These are phyloP conservation scores for Anseranas semipalmata DNA, from an alignment of 2,113 vertebrate genomes.

Conservation along the genomic window DNA sequence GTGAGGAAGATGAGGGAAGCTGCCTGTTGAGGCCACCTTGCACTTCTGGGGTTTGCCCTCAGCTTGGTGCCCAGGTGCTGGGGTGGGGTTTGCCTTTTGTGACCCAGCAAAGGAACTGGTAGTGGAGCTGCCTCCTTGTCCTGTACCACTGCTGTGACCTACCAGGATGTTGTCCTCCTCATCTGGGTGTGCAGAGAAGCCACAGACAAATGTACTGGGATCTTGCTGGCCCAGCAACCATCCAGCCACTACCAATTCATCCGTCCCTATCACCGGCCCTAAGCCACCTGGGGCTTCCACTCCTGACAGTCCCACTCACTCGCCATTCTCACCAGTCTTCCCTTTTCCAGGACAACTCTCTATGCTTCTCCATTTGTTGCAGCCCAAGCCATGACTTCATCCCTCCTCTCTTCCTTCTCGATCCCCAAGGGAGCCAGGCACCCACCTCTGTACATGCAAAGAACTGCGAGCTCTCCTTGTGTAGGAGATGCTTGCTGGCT, in stretches of 20 bases:
- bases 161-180: background rate
- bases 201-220: background rate
- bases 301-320: rapidly evolving
- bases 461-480: background rate
- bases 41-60: background rate
- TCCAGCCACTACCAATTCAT: background rate
- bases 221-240: background rate
- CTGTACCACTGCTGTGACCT: background rate
- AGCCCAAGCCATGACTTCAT: background rate
- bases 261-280: background rate
- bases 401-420: background rate
- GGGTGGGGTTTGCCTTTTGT: background rate
- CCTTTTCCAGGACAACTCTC: background rate
- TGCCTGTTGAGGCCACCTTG: background rate
- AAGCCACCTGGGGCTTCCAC: background rate
- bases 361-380: background rate
- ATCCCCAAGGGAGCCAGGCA: background rate
- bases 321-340: background rate
- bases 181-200: background rate
- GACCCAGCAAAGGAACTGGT: background rate
- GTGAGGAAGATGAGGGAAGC: background rate
- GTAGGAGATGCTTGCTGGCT: background rate
- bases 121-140: background rate
- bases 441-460: rapidly evolving
- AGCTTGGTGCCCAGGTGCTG: background rate